Evolutionary conservation across 2,888 invertebrate species (phyloP).

Genomic region (Caprella mutica): DNA sequence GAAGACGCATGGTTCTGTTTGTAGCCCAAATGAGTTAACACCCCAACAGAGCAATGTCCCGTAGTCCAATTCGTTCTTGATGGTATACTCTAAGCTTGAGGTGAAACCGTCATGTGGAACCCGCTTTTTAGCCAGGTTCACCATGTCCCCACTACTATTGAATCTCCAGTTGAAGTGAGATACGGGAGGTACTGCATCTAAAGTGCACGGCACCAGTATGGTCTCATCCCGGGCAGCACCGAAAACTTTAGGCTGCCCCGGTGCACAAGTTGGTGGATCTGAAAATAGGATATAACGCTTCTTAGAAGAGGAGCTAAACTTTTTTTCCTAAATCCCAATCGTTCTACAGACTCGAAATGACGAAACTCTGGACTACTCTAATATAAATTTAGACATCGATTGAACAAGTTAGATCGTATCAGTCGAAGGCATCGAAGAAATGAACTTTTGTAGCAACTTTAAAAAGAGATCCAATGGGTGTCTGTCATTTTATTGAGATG

Average conservation of each 20-base stretch:
- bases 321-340: no score
- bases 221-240: conserved; percentile 30
- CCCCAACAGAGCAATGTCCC: conserved; percentile 79
- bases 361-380: no score
- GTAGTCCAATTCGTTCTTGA: conserved; percentile 50
- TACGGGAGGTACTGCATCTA: conserved; percentile 32
- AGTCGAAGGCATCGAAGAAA: no score
- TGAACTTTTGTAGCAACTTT: no score
- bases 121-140: conserved; percentile 22
- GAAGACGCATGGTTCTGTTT: conserved; percentile 74
- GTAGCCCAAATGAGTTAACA: conserved; percentile 67
- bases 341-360: no score
- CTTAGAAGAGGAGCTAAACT: no score
- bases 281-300: background rate
- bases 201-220: conserved; percentile 25
- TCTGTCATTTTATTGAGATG: no score
- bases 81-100: conserved; percentile 22
- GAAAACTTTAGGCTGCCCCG: conserved; percentile 26
- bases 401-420: no score
- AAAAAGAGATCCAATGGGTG: no score
- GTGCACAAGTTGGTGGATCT: conserved; percentile 32
- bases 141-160: conserved; percentile 33
- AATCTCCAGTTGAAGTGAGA: conserved; percentile 30
- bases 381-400: no score
- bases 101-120: conserved; percentile 19